Evolutionary conservation across 2,797 vertebrate species (phyloP).

Genomic region (Esox masquinongy): DNA sequence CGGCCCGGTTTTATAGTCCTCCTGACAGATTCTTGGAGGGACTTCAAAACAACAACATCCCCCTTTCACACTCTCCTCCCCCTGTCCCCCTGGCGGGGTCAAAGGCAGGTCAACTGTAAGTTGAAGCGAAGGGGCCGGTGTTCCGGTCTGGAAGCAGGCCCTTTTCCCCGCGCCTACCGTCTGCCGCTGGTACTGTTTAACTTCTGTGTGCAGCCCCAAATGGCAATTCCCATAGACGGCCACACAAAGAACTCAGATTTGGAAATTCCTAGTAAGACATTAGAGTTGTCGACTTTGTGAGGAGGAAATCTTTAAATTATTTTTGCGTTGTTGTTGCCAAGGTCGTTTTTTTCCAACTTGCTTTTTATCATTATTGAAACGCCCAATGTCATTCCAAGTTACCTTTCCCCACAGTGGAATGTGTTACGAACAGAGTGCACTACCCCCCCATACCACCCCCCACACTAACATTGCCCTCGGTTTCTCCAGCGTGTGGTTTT

Average conservation of each 20-base stretch:
- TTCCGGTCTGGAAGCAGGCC: conserved; percentile 55
- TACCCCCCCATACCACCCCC: conserved; percentile 41
- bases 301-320: too few relatives aligned
- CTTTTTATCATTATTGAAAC: too few relatives aligned
- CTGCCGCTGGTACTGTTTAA: too few relatives aligned
- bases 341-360: too few relatives aligned
- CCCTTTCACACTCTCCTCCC: conserved; percentile 71
- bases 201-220: too few relatives aligned
- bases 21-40: conserved; percentile 77
- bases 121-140: conserved; percentile 76
- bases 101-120: conserved; percentile 87
- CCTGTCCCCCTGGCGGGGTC: conserved; percentile 69
- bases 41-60: conserved; percentile 81
- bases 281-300: too few relatives aligned
- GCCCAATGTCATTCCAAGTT: too few relatives aligned
- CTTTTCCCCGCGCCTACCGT: too few relatives aligned
- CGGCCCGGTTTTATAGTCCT: conserved; percentile 79
- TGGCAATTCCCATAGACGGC: conserved; percentile 56
- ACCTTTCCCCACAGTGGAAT: too few relatives aligned
- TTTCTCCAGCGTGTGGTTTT: too few relatives aligned
- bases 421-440: conserved; percentile 45
- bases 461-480: conserved; percentile 17
- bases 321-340: too few relatives aligned
- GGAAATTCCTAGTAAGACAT: too few relatives aligned
- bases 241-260: not conserved